Percentiles rank a stretch among this genome's conserved stretches.
Conservation (phyloP, 2,113 vertebrate species). For the Cephalopholis sonnerati region DNA sequence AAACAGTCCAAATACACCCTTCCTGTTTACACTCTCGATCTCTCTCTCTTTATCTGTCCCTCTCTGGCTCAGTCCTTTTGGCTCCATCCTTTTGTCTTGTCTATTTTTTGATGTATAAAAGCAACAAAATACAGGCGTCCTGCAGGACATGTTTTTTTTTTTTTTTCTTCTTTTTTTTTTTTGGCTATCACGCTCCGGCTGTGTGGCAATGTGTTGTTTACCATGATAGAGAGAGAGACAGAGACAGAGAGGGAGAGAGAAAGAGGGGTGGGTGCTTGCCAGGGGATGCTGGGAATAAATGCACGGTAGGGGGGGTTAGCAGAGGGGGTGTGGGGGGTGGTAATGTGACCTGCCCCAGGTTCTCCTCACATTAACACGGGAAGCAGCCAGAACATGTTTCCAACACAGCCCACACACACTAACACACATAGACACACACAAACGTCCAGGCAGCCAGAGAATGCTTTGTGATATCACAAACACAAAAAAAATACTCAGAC, state of each 20-base stretch:
- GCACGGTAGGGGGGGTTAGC: constrained; percentile 67
- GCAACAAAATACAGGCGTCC: constrained; percentile 79
- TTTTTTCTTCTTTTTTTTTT: constrained; percentile 73
- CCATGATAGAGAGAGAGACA: constrained; percentile 79
- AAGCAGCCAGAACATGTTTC: constrained; percentile 83
- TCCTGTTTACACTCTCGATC: constrained; percentile 76
- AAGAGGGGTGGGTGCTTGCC: constrained; percentile 66
- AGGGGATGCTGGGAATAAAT: constrained; percentile 83
- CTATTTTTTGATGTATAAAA: constrained; percentile 83
- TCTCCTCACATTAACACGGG: constrained; percentile 86
- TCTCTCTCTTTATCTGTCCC: constrained; percentile 50
- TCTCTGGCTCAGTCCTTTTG: constrained; percentile 64
- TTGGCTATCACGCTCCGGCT: constrained; percentile 85
- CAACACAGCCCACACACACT: constrained; percentile 79
- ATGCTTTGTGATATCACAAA: constrained; percentile 61
- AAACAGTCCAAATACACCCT: constrained; percentile 79
- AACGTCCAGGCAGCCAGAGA: constrained; percentile 56
- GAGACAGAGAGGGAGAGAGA: constrained; percentile 40
- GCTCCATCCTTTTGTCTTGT: constrained; percentile 78
- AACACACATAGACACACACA: constrained; percentile 35
- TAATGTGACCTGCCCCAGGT: constrained; percentile 88
- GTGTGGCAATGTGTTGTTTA: constrained; percentile 90
- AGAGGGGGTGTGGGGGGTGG: constrained; percentile 65
- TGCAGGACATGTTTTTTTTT: constrained; percentile 73
- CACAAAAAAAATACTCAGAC: constrained; percentile 29